Evolutionary conservation across 1,140 invertebrate genomes (phyloP).

Genomic region (Drosophila mauritiana): DNA sequence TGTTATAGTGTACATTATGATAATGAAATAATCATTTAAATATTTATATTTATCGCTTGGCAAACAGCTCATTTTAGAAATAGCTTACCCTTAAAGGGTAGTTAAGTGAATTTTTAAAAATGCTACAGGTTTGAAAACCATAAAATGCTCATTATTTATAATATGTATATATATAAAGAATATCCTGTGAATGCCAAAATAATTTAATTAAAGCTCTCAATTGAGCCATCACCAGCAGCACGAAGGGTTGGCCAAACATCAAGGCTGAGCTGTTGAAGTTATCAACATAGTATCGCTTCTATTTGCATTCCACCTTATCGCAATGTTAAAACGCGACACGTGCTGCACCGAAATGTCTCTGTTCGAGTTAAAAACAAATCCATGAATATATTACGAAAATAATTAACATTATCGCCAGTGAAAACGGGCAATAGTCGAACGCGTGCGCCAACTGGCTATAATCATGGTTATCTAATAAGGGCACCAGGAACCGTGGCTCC

Average conservation of each 20-base stretch:
- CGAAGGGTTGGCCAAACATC: slow-evolving; percentile 18
- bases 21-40: no score
- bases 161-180: no score
- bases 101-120: no score
- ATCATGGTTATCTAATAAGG: slow-evolving; percentile 81
- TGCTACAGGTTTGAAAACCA: no score
- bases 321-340: slow-evolving; percentile 71
- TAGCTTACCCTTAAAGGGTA: no score
- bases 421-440: slow-evolving; percentile 64
- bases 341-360: slow-evolving; percentile 55
- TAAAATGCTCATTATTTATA: no score
- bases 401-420: slow-evolving; percentile 73
- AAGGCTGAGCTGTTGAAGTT: slow-evolving; percentile 11
- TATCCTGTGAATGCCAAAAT: background rate
- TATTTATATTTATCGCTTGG: no score
- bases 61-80: no score
- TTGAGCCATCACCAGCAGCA: slow-evolving; percentile 12
- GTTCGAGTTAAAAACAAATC: slow-evolving; percentile 56
- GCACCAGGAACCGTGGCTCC: slow-evolving; percentile 60
- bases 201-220: slow-evolving; percentile 19
- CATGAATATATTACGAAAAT: slow-evolving; percentile 79
- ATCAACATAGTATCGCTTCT: slow-evolving; percentile 37
- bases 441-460: slow-evolving; percentile 35
- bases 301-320: slow-evolving; percentile 54
- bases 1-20: no score